Evolutionary conservation across 2,113 vertebrate genomes (phyloP), one percentile per base, ranked within the genome.

Genomic region (Struthio camelus): DNA sequence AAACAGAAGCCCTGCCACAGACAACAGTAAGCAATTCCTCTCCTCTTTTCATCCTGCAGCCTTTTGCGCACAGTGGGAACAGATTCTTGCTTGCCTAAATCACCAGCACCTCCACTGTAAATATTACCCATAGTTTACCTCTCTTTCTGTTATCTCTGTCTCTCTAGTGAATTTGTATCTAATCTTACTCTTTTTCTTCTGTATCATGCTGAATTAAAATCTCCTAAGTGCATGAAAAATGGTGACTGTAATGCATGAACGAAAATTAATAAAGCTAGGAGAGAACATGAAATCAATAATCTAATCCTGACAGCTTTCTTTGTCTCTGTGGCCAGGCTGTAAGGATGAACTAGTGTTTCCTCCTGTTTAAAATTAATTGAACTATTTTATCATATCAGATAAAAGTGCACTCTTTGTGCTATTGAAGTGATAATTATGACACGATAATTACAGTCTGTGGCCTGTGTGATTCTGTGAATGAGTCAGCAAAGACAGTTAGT

Each of bases 311-410:
- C 96, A 90, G 87, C 76, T 92, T 89, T 28, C 97, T 96, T 96
- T 97, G 95, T 97, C 96, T 97, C 90, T 62, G 53, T 87, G 93
- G 90, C 87, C 93, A 50, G 80, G 80, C 86, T 95, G n/a, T 84
- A 83, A 96, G 89, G 91, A 94, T 50, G 91, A 96, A 96, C 89
- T 64, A 66, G 76, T 89, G 81, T 96, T 94, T 95, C 80, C 93
- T 69, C 92, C 92, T 95, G 94, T 94, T 97, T 90, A 97, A 97
- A 97, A 97, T 92, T 97, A 97, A 97, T 97, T 97, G 97, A 94
- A 91, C 92, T 96, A 96, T 96, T 97, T 97, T 97, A 97, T 96
- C 96, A 90, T 94, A 96, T 94, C 93, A 94, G 96, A 94, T 97
- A 96, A 90, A 62, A 96, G 89, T 59, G 86, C 91, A 78, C 91